Conservation (phyloP, 2,797 vertebrate species). For the Xyrichtys novacula region DNA sequence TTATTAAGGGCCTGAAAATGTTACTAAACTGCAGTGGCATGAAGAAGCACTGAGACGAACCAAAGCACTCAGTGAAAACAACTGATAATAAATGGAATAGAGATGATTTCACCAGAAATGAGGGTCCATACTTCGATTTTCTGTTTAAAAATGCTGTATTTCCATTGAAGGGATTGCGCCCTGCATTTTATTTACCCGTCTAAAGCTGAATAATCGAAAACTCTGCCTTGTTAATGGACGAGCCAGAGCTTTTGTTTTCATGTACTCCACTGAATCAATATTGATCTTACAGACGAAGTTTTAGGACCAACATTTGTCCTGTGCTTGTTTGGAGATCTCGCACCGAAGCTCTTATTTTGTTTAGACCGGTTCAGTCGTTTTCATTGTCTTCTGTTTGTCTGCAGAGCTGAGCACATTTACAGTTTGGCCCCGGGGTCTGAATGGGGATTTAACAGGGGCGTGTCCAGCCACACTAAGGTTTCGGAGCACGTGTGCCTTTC, state of each 20-base stretch:
- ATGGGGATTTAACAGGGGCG: slow-evolving; percentile 41
- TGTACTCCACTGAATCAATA: not conserved
- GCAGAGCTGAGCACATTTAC: not conserved
- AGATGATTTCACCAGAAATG: no score
- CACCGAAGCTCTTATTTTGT: not conserved
- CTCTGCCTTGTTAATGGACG: not conserved
- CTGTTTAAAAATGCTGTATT: no score
- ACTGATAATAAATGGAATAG: no score
- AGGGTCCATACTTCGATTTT: no score
- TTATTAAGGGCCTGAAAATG: no score
- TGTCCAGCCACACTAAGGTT: slow-evolving; percentile 34
- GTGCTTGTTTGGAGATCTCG: not conserved
- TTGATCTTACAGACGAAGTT: not conserved
- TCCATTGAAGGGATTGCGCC: no score
- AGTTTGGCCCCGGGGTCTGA: slow-evolving; percentile 24
- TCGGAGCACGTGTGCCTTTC: slow-evolving; percentile 53
- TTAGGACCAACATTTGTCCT: not conserved
- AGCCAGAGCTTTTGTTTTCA: not conserved
- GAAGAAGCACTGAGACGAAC: no score
- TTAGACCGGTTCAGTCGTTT: not conserved
- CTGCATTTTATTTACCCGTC: no score
- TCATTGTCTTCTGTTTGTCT: not conserved
- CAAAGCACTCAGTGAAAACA: no score
- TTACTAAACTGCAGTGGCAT: no score
- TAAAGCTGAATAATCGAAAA: no score